Base-by-base conservation (phyloP, 2,888 invertebrate genomes). In the Colletes collaris region DNA sequence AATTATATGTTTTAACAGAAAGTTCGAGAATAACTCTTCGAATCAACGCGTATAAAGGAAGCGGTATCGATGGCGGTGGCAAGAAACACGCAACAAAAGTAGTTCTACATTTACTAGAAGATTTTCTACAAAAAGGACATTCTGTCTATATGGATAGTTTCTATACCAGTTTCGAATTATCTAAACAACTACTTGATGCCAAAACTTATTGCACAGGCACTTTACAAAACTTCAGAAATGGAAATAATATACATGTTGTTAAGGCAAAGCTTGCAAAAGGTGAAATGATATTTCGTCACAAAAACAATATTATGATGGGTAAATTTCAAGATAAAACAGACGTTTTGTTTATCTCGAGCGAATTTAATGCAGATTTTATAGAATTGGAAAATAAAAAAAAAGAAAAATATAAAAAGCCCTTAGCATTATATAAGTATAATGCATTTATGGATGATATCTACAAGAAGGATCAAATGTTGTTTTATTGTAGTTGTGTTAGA, bases 271-370 rank as follows among this genome's bases (percentile, higher is more conserved):
- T 73, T 5, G 11, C 35, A n/a, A 66, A 66, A 66, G 46, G 37
- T 6, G 52, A 73, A 59, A 59, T 53, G 8, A 66, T 63, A 44
- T 73, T 52, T 37, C 65, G 58, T 8, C 44, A 37, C 37, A 53
- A 69, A 46, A 55, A 69, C 11, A 64, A 64, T 13, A 13, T 76
- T 11, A 60, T 64, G 35, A 59, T 76, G 11, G 52, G 64, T 4
- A 76, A 69, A 63, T 76, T 63, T 40, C 8, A n/a, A 19, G 64
- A 69, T n/a, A 69, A 76, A 11, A 64, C 46, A 53, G 69, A 76
- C 11, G 62, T 70, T 37, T 40, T 75, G 11, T 63, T 69, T 35
- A 52, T 75, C 7, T 75, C 68, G 1, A 69, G 63, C n/a, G 64
- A 69, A n/a, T 64, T 49, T 37, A 52, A 56, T 35, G 35, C 63